Evolutionary conservation across 2,797 vertebrate species (phyloP).

Genomic region (Lepus townsendii): DNA sequence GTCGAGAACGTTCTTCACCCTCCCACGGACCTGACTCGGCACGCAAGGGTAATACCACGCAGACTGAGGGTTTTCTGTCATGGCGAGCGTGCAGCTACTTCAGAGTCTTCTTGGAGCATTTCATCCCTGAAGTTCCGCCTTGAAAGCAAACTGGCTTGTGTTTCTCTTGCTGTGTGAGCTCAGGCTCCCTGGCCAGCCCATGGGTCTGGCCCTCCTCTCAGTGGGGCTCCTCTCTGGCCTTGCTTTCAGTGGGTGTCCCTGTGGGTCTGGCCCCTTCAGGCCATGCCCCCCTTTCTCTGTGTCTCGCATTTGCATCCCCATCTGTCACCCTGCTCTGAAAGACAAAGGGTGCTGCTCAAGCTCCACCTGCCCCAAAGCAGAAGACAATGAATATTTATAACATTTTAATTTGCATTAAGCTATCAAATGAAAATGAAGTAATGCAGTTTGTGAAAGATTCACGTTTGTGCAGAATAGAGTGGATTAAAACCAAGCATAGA

Average conservation of each 20-base stretch:
- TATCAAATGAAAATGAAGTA: slow-evolving; percentile 38
- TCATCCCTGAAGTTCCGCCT: background rate
- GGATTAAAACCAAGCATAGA: slow-evolving; percentile 40
- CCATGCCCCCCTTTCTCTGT: background rate
- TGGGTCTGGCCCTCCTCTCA: background rate
- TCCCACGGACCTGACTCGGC: background rate
- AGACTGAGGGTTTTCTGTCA: background rate
- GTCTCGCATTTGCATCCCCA: background rate
- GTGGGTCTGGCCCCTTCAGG: background rate
- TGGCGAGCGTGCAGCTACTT: background rate
- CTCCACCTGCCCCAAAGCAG: background rate
- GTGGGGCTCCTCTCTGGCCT: too few relatives aligned
- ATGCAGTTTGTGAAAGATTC: slow-evolving; percentile 16
- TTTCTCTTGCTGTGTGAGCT: background rate
- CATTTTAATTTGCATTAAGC: slow-evolving; percentile 54
- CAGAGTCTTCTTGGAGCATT: background rate
- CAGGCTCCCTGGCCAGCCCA: background rate
- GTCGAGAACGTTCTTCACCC: background rate
- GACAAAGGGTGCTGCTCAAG: background rate
- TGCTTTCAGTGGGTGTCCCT: background rate
- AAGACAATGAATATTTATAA: slow-evolving; percentile 43
- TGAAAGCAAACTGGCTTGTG: background rate
- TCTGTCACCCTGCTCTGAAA: background rate
- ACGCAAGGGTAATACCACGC: background rate
- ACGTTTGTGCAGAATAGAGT: background rate